Conservation (phyloP, 35 echinoderm and acorn worm genomes). For the Apostichopus parvimensis region DNA sequence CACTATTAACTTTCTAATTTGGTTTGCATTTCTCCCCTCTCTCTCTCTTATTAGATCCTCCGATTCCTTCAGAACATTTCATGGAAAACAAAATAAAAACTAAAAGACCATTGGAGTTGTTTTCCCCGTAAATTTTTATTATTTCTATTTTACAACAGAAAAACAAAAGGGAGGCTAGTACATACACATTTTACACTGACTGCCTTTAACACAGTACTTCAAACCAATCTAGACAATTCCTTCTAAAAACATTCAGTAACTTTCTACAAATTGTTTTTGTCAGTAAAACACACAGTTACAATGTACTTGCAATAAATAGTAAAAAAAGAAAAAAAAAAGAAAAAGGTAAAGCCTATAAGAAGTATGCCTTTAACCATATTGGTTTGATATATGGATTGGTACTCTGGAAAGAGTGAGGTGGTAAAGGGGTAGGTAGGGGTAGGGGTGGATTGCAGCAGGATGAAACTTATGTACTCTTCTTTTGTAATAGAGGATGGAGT, state of each 20-base stretch:
- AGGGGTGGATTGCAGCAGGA: too few species aligned
- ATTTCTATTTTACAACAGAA: constrained; percentile 45
- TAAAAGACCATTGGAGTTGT: too few species aligned
- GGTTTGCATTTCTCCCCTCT: too few species aligned
- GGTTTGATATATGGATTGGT: background rate
- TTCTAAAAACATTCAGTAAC: constrained; percentile 43
- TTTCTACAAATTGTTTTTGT: constrained; percentile 24
- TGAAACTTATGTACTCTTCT: too few species aligned
- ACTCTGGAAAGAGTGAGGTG: too few species aligned
- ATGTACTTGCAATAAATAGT: constrained; percentile 33
- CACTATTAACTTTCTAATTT: too few species aligned
- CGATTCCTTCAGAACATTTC: too few species aligned
- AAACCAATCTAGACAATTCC: constrained; percentile 16
- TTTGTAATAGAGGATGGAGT: too few species aligned
- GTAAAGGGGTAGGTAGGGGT: too few species aligned
- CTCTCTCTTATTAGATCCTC: too few species aligned
- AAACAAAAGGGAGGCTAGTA: constrained; percentile 39
- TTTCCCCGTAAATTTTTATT: constrained; percentile 37
- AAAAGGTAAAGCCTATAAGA: background rate
- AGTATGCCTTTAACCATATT: background rate
- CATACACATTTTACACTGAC: constrained; percentile 48
- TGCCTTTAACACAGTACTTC: background rate
- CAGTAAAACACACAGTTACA: constrained; percentile 43
- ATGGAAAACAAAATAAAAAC: too few species aligned
- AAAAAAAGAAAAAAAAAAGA: background rate